These are phyloP conservation scores for Acronicta aceris DNA, from an alignment of 2,888 invertebrate species.

Conservation along the genomic window DNA sequence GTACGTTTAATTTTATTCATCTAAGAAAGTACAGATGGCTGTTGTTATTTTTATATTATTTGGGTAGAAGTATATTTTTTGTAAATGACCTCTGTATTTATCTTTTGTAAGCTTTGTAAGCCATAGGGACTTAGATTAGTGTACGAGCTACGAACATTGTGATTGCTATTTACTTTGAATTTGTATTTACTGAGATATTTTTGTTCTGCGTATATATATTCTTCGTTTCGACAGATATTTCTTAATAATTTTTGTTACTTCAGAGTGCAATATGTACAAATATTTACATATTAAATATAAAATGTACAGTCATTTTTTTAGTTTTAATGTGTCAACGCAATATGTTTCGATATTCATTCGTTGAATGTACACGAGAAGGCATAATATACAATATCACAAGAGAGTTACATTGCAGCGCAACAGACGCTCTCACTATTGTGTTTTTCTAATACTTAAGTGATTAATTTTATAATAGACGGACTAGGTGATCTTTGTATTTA, in stretches of 20 bases:
- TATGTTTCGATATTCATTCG: conserved; percentile 82
- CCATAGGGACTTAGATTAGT: conserved; percentile 86
- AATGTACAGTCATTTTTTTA: conserved; percentile 88
- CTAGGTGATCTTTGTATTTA: conserved; percentile 88
- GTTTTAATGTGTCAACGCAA: conserved; percentile 88
- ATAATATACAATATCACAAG: conserved; percentile 86
- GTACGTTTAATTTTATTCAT: conserved; percentile 88
- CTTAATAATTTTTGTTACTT: conserved; percentile 87
- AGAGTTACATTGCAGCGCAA: conserved; percentile 68
- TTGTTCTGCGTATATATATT: conserved; percentile 82
- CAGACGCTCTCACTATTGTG: conserved; percentile 81
- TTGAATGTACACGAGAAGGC: conserved; percentile 85
- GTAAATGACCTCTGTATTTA: conserved; percentile 89
- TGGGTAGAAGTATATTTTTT: conserved; percentile 89
- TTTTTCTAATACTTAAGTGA: conserved; percentile 87
- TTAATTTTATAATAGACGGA: conserved; percentile 87
- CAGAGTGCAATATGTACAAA: conserved; percentile 93
- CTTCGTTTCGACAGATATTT: conserved; percentile 84
- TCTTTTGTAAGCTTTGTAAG: conserved; percentile 88
- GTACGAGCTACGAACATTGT: conserved; percentile 88
- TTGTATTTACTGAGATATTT: conserved; percentile 81
- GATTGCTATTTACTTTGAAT: conserved; percentile 83
- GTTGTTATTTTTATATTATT: conserved; percentile 90
- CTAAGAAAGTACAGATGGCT: conserved; percentile 89
- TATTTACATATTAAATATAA: conserved; percentile 90